These are phyloP conservation scores for Urechis unicinctus DNA, from an alignment of 2,888 invertebrate species.

Conservation along the genomic window DNA sequence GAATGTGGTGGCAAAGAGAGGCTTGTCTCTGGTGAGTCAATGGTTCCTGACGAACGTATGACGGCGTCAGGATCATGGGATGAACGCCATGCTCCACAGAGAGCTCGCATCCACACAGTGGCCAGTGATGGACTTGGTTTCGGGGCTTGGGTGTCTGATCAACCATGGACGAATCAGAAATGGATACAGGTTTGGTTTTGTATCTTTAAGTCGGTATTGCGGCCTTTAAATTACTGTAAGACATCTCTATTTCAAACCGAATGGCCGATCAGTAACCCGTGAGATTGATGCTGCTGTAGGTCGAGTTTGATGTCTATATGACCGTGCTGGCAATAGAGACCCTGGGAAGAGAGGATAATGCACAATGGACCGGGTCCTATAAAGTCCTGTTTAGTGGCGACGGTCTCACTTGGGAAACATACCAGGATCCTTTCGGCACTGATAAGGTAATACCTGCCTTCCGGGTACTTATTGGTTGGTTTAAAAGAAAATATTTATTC, in stretches of 20 bases:
- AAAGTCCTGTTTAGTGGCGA: conserved; percentile 1
- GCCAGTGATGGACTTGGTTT: conserved; percentile 22
- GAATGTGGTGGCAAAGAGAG: background rate
- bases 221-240: too few species aligned
- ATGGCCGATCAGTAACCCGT: too few species aligned
- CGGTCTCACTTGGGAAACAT: background rate
- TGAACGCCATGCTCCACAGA: conserved; percentile 20
- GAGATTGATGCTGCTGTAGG: background rate
- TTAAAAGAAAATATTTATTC: too few species aligned
- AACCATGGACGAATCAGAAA: background rate
- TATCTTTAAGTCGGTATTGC: too few species aligned
- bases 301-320: conserved; percentile 7
- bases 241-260: too few species aligned
- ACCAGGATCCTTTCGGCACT: conserved; percentile 3
- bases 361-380: conserved; percentile 3
- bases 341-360: conserved; percentile 5
- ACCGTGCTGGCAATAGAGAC: conserved; percentile 2
- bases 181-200: conserved; percentile 8
- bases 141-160: conserved; percentile 27
- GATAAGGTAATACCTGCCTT: conserved; percentile 18
- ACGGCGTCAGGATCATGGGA: conserved; percentile 26
- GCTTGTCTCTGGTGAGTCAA: conserved; percentile 7
- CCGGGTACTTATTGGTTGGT: too few species aligned
- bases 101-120: conserved; percentile 26
- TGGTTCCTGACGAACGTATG: conserved; percentile 24